Conservation (phyloP, 2,888 invertebrate genomes). For the Xestia c-nigrum region DNA sequence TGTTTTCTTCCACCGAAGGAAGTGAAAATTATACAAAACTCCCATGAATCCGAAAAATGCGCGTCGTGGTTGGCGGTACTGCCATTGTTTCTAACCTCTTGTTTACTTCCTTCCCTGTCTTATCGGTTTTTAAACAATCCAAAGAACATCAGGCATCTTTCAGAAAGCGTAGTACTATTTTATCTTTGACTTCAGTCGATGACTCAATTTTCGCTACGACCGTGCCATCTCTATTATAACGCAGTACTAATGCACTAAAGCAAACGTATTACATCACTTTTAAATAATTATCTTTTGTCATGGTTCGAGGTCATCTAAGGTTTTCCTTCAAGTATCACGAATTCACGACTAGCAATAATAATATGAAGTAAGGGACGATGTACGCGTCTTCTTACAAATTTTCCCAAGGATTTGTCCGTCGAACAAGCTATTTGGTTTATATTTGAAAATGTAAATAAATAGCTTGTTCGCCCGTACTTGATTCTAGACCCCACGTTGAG, state of each 20-base stretch:
- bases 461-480: background rate
- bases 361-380: background rate
- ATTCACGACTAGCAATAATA: background rate
- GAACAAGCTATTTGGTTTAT: no score
- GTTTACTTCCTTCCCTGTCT: background rate
- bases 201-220: constrained; percentile 29
- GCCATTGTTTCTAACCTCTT: background rate
- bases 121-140: background rate
- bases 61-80: background rate
- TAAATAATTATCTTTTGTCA: constrained; percentile 26
- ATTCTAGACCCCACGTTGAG: background rate
- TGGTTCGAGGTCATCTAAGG: constrained; percentile 8
- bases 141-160: background rate
- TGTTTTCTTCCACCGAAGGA: background rate
- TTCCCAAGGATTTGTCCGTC: background rate
- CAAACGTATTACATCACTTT: constrained; percentile 42
- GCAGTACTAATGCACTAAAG: constrained; percentile 8
- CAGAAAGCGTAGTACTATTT: background rate
- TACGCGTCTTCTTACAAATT: background rate
- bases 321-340: background rate
- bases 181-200: constrained; percentile 18
- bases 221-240: constrained; percentile 19
- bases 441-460: no score
- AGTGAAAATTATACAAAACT: no score
- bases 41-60: background rate